A percentile compares a stretch with the other conserved stretches of the same genome.
phyloP scores from a whole-genome alignment of 2,797 vertebrate genomes.

The Labeo calbasu region DNA sequence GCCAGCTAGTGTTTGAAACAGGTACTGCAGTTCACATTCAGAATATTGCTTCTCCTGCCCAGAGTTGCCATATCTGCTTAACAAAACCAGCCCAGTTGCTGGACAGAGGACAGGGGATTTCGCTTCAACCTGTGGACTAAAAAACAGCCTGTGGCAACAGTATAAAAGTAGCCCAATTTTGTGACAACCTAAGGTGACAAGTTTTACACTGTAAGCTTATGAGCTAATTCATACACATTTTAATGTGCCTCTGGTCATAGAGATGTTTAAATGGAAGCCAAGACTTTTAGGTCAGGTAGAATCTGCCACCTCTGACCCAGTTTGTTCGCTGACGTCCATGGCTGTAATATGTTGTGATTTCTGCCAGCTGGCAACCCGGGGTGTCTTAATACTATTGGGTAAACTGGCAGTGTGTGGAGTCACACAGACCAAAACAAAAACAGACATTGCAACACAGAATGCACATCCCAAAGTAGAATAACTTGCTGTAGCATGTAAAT shows the following conservation, averaged over 20 bases:
- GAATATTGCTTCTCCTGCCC: no score
- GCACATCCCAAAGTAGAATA: not conserved
- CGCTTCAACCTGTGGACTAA: no score
- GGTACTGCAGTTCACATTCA: no score
- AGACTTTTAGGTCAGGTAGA: not conserved
- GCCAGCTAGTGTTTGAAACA: no score
- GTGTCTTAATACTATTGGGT: not conserved
- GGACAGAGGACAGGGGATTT: no score
- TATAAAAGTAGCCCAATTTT: no score
- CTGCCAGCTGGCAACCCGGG: not conserved
- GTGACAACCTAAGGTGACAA: not conserved
- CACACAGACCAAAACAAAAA: not conserved
- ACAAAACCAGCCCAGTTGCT: no score
- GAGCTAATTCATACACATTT: not conserved
- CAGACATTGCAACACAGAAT: not conserved
- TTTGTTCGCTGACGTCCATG: not conserved
- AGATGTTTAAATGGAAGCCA: not conserved
- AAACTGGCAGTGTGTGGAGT: not conserved
- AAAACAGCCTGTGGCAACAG: no score
- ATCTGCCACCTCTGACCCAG: not conserved
- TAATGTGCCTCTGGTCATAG: not conserved
- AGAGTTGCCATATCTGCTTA: no score
- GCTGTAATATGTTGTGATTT: not conserved
- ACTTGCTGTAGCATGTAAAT: no score
- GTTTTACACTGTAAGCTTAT: not conserved